Conservation (phyloP, 2,113 vertebrate species). For the Aptenodytes patagonicus region DNA sequence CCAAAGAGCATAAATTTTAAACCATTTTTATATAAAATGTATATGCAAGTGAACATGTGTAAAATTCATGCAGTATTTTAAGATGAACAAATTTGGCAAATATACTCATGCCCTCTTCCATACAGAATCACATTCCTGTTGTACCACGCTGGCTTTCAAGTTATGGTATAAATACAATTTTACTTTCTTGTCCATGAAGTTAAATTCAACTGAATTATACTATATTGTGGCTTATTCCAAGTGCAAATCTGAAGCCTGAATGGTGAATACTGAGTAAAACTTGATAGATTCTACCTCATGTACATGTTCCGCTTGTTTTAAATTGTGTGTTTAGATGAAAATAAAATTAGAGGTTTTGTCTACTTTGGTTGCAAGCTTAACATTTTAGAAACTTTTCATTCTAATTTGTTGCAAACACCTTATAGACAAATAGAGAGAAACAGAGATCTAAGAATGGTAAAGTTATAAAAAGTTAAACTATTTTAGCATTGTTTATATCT, state of each 20-base stretch:
- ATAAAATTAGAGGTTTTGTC: neutral
- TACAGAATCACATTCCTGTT: neutral
- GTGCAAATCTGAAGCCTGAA: neutral
- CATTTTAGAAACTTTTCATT: neutral
- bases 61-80: neutral
- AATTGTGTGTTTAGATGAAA: neutral
- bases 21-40: neutral
- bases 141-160: neutral
- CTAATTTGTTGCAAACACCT: neutral
- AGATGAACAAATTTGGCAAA: neutral
- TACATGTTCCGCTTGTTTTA: neutral
- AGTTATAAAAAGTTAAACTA: neutral
- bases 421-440: neutral
- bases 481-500: neutral
- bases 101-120: neutral
- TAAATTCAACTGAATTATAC: neutral
- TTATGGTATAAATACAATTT: neutral
- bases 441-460: neutral
- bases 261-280: neutral
- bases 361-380: neutral
- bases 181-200: neutral
- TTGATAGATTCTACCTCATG: neutral
- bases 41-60: neutral
- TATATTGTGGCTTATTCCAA: neutral
- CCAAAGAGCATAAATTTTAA: neutral